Evolutionary conservation across 2,888 invertebrate species (phyloP).

Genomic region (Meganola albula): DNA sequence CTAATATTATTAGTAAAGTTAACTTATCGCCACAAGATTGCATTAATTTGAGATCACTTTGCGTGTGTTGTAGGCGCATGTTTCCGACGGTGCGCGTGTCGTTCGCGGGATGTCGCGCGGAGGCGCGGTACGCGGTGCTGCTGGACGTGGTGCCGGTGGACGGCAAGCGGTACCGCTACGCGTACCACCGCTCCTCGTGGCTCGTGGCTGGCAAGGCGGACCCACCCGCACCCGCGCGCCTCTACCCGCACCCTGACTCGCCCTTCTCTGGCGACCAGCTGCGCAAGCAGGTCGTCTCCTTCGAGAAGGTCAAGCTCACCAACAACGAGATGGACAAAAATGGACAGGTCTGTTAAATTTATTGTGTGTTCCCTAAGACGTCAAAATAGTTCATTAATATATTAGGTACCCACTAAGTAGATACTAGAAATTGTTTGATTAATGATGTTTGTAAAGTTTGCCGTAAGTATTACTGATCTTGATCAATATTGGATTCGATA

Average conservation of each 20-base stretch:
- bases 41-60: neutral
- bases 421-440: constrained; percentile 27
- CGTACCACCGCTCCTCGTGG: constrained; percentile 99
- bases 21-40: constrained; percentile 8
- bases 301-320: constrained; percentile 98
- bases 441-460: constrained; percentile 18
- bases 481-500: constrained; percentile 28
- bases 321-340: constrained; percentile 98
- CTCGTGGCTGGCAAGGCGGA: constrained; percentile 98
- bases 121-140: constrained; percentile 93
- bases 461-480: constrained; percentile 18
- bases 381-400: too few species aligned
- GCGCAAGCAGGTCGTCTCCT: constrained; percentile 96
- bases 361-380: too few species aligned
- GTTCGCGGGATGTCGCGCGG: constrained; percentile 89
- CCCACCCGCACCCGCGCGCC: constrained; percentile 94
- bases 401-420: too few species aligned
- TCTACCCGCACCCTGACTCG: constrained; percentile 97
- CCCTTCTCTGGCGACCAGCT: constrained; percentile 97
- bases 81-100: constrained; percentile 97
- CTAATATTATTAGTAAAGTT: neutral
- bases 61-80: constrained; percentile 87
- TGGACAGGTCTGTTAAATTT: constrained; percentile 92
- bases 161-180: constrained; percentile 97
- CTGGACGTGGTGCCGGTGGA: constrained; percentile 98